Evolutionary conservation across 2,888 invertebrate species (phyloP).

Genomic region (Alviniconcha strummeri): DNA sequence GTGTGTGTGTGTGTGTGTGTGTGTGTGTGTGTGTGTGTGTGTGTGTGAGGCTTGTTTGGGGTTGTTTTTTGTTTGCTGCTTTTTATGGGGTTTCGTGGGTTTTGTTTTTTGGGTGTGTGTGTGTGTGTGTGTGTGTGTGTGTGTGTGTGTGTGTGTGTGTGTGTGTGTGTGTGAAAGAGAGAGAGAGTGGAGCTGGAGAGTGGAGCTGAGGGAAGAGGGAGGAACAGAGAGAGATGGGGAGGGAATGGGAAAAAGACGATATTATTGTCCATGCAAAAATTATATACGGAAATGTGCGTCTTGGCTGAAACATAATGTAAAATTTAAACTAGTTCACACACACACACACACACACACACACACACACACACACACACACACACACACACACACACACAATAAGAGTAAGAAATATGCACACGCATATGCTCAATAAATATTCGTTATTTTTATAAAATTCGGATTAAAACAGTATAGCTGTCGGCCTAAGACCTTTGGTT

Average conservation of each 20-base stretch:
- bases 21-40: no score
- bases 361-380: neutral
- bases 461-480: no score
- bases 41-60: no score
- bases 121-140: neutral
- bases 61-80: no score
- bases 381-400: no score
- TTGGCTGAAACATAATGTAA: no score
- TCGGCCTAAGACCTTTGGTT: no score
- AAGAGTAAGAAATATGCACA: no score
- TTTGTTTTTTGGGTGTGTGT: neutral
- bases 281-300: neutral
- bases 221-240: neutral
- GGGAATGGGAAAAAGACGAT: neutral
- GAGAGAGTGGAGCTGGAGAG: neutral
- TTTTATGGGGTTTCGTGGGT: neutral
- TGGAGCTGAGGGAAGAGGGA: neutral
- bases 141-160: neutral
- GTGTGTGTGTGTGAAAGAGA: neutral
- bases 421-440: no score
- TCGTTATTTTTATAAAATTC: no score
- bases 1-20: no score
- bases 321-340: neutral
- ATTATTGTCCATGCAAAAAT: neutral
- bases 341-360: conserved; percentile 1